phyloP scores from a whole-genome alignment of 92 coral and sea anemone species.

The Heteractis magnifica region DNA sequence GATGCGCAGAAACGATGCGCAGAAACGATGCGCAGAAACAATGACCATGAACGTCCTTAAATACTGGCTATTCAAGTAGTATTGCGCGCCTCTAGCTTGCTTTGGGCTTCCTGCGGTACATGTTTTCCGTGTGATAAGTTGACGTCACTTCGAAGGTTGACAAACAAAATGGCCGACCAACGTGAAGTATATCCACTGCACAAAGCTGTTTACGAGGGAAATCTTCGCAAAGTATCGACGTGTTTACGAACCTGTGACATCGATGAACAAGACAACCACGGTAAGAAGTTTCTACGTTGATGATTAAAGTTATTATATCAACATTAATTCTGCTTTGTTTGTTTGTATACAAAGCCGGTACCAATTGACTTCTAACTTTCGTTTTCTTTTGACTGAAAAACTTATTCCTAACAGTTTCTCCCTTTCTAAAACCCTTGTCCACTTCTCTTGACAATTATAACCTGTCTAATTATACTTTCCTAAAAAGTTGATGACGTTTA shows the following conservation, averaged over 20 bases:
- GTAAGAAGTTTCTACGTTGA: slow-evolving; percentile 37
- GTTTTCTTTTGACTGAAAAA: not conserved
- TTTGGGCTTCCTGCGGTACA: slow-evolving; percentile 15
- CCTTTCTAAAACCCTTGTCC: not conserved
- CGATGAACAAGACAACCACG: slow-evolving; percentile 83
- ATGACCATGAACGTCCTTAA: too few species aligned
- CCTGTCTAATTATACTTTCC: not conserved
- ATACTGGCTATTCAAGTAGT: too few species aligned
- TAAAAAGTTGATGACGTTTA: not conserved
- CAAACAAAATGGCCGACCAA: slow-evolving; percentile 39
- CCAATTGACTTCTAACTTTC: not conserved
- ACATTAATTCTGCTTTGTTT: not conserved
- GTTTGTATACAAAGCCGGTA: slow-evolving; percentile 1
- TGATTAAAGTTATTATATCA: not conserved
- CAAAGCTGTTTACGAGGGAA: slow-evolving; percentile 94
- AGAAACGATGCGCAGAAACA: too few species aligned
- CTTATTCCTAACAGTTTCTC: not conserved
- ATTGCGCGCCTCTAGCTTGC: not conserved
- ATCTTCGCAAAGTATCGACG: slow-evolving; percentile 85
- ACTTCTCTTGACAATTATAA: not conserved
- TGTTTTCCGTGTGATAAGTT: not conserved
- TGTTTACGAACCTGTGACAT: slow-evolving; percentile 75
- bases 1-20: too few species aligned
- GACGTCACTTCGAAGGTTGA: slow-evolving; percentile 33
- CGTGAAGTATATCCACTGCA: slow-evolving; percentile 88